A percentile compares a stretch with the other conserved stretches of the same genome.
These are phyloP conservation scores for Aphelocoma californica DNA, from an alignment of 2,797 vertebrate species.

Conservation along the genomic window DNA sequence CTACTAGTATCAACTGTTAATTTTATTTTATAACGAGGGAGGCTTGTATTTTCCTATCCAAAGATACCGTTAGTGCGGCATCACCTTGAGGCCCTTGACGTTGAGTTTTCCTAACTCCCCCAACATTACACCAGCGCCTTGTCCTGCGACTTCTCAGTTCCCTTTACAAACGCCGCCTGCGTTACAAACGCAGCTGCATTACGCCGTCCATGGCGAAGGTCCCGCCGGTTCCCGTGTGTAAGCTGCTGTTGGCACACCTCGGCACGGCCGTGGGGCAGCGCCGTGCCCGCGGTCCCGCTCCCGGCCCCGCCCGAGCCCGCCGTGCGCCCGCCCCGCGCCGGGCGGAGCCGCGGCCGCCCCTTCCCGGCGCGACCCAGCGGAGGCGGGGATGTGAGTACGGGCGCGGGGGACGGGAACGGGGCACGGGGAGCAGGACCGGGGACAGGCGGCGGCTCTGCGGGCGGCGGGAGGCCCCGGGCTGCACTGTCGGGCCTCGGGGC, in stretches of 20 bases:
- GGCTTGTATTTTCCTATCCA: rapidly evolving
- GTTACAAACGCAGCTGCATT: too few species aligned
- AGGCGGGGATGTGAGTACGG: slow-evolving; percentile 25
- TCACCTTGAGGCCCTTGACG: rapidly evolving
- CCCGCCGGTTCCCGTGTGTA: rapidly evolving
- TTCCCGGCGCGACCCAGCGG: background rate
- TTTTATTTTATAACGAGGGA: background rate
- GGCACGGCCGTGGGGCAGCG: rapidly evolving
- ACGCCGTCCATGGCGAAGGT: rapidly evolving
- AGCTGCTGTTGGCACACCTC: rapidly evolving
- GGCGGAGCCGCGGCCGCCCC: background rate
- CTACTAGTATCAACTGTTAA: rapidly evolving
- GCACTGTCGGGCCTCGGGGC: background rate
- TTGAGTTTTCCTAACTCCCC: too few species aligned
- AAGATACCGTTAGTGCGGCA: rapidly evolving
- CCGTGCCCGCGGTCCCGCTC: background rate
- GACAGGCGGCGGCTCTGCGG: background rate
- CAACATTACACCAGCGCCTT: rapidly evolving
- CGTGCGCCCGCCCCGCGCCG: background rate
- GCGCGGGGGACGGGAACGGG: background rate
- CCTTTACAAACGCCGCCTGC: rapidly evolving
- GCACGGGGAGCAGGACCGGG: background rate
- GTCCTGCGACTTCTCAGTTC: rapidly evolving
- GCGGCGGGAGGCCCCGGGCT: background rate
- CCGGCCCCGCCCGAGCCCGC: background rate